Base-by-base conservation (phyloP, 1,140 invertebrate genomes). In the Zeugodacus cucurbitae region DNA sequence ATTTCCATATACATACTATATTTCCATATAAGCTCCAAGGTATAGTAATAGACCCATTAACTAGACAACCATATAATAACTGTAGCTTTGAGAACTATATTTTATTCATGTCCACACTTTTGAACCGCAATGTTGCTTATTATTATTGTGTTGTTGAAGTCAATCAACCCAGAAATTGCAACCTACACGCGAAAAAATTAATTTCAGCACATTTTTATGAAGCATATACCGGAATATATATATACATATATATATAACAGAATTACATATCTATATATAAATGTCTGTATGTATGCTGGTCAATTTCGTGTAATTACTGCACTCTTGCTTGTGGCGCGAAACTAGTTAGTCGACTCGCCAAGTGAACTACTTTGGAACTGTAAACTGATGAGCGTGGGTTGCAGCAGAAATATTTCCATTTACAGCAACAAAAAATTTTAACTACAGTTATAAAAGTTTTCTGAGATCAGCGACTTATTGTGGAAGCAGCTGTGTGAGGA, bases 301-400 rank as follows among this genome's bases (percentile, higher is more conserved):
- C 74, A 82, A 54, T 82, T 82, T 82, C 74, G 41, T 26, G 41
- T 82, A 82, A 82, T 82, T 82, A 82, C n/a, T 82, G 41, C 41
- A 54, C 22, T 82, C 7, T 48, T 48, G 74, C 34, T 82, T 82
- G 22, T 82, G 74, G 37, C 74, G 74, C 74, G 26, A 82, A 82
- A 82, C 74, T 48, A 82, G 74, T 82, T 82, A 82, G 41, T 48
- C 74, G 41, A 82, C 74, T 82, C 22, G 41, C n/a, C 74, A 48
- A 54, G n/a, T 82, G 74, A 82, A 82, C 74, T 82, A 82, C 74
- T 82, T 82, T 54, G 17, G 22, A 82, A 26, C 74, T 82, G 37
- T 82, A 26, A 48, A 82, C 26, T 82, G 74, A 82, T 82, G 74
- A 82, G 74, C 41, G 74, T 82, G 74, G 74, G 74, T 54, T 82